Base-by-base conservation (phyloP, 2,888 invertebrate genomes). In the Lamproptera curius region DNA sequence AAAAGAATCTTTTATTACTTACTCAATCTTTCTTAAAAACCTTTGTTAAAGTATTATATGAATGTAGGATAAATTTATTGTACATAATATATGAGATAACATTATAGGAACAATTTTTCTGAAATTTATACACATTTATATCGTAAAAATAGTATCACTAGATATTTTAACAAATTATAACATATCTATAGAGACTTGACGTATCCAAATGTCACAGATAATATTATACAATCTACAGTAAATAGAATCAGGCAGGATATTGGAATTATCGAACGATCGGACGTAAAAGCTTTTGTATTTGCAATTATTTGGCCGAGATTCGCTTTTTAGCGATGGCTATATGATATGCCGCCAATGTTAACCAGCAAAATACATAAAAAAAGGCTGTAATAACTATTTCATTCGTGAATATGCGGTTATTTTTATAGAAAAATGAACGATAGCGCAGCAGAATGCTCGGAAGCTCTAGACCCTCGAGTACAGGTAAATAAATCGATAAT, bases 381-480 rank as follows among this genome's bases (percentile, higher is more conserved):
- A 40, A 20, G 37, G 48, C 26, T 52, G 34, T 56, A 56, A 58
- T 73, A 56, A 67, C 66, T 61, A 54, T 69, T 67, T 65, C 53
- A 65, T 55, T 47, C 37, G 48, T 51, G 71, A 79, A 70, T 67
- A 86, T 84, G 80, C 51, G 52, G 69, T 60, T 59, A 50, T 59
- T 66, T 62, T 78, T 65, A 79, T 63, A 66, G 67, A 72, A 86
- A 71, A 76, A 91, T 91, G 91, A 90, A 89, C 75, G 90, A 90
- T 77, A 88, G 84, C 84, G 84, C 86, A 52, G 81, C 86, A 46
- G 90, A 90, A 76, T 87, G 86, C 76, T 87, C 89, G 67, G 94
- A 94, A 88, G 91, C 92, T 57, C 91, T 95, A 70, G 94, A 95
- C 89, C 94, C 94, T 47, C 88, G 94, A 76, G 94, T 95, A 67